Conservation (phyloP, 2,797 vertebrate species). For the Chrosomus eos region DNA sequence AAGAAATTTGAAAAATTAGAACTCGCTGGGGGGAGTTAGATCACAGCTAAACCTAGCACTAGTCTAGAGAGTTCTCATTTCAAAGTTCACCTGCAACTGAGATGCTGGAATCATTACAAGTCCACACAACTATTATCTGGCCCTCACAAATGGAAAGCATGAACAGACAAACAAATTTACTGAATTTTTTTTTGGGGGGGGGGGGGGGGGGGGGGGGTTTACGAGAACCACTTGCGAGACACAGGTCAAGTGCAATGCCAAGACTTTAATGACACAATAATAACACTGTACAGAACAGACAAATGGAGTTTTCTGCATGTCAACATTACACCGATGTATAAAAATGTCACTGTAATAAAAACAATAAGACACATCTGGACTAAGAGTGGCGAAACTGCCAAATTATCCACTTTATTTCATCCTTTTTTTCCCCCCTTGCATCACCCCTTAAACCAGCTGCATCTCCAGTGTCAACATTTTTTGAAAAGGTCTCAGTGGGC, state of each 20-base stretch:
- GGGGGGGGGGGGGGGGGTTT: fast-evolving
- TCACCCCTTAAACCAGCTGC: conserved; percentile 47
- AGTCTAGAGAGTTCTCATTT: not conserved
- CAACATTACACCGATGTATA: conserved; percentile 57
- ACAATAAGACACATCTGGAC: conserved; percentile 48
- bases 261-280: conserved; percentile 63
- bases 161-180: not conserved
- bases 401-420: conserved; percentile 41
- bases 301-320: conserved; percentile 43
- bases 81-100: not conserved
- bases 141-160: not conserved
- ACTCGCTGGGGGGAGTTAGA: too few relatives aligned
- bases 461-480: conserved; percentile 58
- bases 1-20: not conserved
- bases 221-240: not conserved
- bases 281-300: conserved; percentile 55
- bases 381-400: conserved; percentile 48
- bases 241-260: conserved; percentile 49
- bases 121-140: not conserved
- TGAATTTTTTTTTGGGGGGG: not conserved
- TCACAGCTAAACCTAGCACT: not conserved
- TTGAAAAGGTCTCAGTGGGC: conserved; percentile 35
- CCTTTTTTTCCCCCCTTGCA: not conserved
- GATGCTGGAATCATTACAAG: not conserved
- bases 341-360: conserved; percentile 61